Evolutionary conservation across 2,113 vertebrate species (phyloP), one percentile per base, ranked within the genome.

Genomic region (Lagopus muta): DNA sequence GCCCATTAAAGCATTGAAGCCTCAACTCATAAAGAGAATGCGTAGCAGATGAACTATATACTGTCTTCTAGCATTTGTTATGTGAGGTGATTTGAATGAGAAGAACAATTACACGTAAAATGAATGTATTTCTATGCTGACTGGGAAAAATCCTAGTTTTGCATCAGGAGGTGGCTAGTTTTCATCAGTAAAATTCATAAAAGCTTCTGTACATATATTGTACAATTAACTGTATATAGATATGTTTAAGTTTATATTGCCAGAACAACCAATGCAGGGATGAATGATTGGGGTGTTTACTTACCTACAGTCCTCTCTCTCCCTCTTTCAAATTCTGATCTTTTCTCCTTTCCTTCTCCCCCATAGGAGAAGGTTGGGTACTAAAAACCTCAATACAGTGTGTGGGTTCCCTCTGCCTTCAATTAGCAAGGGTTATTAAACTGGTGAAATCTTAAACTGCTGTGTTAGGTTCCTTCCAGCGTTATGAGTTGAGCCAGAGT

Each of bases 91-190:
- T 96, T 92, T 84, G 92, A 96, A 97, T 93, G 92, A 94, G 94
- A 96, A 92, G 92, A 97, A 97, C 96, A 96, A 86, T 97, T 97
- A 94, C 65, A 96, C 9, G 8, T 27, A 95, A 91, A 97, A 96
- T 80, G 85, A 95, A 96, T 94, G 79, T 89, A 90, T 95, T 96
- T 97, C 89, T 95, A 3, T 65, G 62, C 95, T 61, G 78, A 97
- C 76, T 82, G 47, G 17, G 42, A 24, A 20, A 88, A 90, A 84
- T 34, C 38, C 69, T 74, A 79, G 87, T 95, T 95, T 94, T 97
- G 61, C 94, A 95, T 95, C 80, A 96, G 91, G 88, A 79, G 88
- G 86, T 94, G 60, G 66, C 91, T 97, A 93, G 96, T 97, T 97
- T 96, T 91, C 82, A 72, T 54, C 88, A 87, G 90, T 90, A 93